phyloP scores from a whole-genome alignment of 2,113 vertebrate species.

The Glaucomys volans region DNA sequence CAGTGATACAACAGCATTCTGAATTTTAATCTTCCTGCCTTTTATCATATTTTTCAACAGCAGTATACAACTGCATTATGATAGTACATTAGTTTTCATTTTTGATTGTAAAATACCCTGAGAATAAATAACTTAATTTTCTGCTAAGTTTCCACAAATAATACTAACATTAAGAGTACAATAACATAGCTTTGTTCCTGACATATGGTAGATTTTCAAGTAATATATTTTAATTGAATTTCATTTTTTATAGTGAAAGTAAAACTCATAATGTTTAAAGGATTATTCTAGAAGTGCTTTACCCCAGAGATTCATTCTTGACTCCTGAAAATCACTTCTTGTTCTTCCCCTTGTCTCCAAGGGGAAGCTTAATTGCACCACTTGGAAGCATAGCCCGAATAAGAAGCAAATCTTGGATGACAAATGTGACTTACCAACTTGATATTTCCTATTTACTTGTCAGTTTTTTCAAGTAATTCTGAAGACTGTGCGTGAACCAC shows the following conservation, averaged over 20 bases:
- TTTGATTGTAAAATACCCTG: neutral
- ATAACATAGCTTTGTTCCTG: neutral
- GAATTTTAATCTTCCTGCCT: neutral
- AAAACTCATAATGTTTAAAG: neutral
- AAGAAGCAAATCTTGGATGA: neutral
- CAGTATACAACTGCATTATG: neutral
- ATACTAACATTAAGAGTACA: neutral
- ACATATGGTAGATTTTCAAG: neutral
- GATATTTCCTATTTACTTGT: neutral
- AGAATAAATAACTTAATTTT: neutral
- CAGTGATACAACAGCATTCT: neutral
- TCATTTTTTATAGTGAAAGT: neutral
- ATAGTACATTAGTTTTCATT: neutral
- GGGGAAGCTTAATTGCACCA: neutral
- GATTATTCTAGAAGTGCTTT: neutral
- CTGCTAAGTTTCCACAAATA: neutral
- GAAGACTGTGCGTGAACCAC: neutral
- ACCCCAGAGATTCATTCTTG: neutral
- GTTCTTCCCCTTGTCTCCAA: neutral
- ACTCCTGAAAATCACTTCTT: neutral
- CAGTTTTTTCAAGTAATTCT: neutral
- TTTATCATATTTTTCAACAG: neutral
- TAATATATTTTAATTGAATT: neutral
- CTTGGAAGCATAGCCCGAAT: neutral
- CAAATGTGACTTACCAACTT: slow-evolving; percentile 5